Percentiles rank a stretch among this genome's conserved stretches.
phyloP scores from a whole-genome alignment of 2,113 vertebrate species.

The Aptenodytes patagonicus region DNA sequence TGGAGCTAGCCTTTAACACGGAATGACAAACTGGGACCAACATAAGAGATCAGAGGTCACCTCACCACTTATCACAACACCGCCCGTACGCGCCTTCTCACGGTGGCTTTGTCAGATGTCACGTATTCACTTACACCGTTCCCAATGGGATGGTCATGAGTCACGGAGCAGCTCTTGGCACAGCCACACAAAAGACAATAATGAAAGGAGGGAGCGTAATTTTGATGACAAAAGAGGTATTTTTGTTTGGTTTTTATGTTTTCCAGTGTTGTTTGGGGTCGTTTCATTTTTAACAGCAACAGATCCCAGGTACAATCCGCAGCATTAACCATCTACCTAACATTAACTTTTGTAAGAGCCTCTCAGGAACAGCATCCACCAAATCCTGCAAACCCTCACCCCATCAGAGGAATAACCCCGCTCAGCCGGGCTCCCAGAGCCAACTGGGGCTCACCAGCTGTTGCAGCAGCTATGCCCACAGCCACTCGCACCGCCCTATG shows the following conservation, averaged over 20 bases:
- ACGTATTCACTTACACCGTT: background rate
- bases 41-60: background rate
- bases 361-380: background rate
- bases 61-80: accelerated
- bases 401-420: background rate
- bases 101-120: background rate
- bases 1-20: background rate
- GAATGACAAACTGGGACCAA: background rate
- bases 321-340: background rate
- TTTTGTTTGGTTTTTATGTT: background rate
- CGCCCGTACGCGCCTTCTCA: background rate
- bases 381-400: background rate
- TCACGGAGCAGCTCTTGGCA: background rate
- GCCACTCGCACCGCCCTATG: accelerated
- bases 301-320: background rate
- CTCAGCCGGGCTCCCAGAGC: background rate
- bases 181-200: background rate
- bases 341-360: background rate
- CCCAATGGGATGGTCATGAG: background rate
- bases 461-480: background rate
- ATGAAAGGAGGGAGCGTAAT: background rate
- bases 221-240: background rate
- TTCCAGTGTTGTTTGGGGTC: background rate
- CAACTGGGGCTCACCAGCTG: too few species aligned
- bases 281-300: background rate